Conservation (phyloP, 2,888 invertebrate species). For the Drosophila buzzatii region DNA sequence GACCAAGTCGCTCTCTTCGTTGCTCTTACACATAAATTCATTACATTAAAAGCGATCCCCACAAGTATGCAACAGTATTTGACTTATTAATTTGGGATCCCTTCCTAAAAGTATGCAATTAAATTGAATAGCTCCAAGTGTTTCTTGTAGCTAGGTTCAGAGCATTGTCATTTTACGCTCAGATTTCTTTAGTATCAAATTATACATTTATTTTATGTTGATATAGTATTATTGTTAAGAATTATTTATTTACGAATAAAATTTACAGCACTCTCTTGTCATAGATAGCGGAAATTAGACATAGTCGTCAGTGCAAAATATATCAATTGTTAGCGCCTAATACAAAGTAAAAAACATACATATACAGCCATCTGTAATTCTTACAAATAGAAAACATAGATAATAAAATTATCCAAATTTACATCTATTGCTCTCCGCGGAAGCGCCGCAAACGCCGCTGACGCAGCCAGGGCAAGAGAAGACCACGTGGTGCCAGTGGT, state of each 20-base stretch:
- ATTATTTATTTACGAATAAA: slow-evolving; percentile 3
- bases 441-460: slow-evolving; percentile 59
- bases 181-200: background rate
- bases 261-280: slow-evolving; percentile 6
- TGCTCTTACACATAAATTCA: background rate
- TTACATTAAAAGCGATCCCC: background rate
- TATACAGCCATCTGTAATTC: slow-evolving; percentile 18
- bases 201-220: background rate
- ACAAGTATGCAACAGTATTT: slow-evolving; percentile 15
- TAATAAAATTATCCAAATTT: background rate
- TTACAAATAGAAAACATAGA: slow-evolving; percentile 55
- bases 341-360: background rate
- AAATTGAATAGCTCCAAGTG: background rate
- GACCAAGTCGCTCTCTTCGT: slow-evolving; percentile 13
- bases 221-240: background rate
- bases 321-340: background rate
- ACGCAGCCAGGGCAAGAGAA: slow-evolving; percentile 64
- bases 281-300: background rate
- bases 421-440: slow-evolving; percentile 15
- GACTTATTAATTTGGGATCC: background rate
- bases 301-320: background rate
- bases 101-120: slow-evolving; percentile 6
- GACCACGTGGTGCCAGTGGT: slow-evolving; percentile 30
- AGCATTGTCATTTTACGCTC: background rate
- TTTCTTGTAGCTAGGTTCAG: background rate